These are phyloP conservation scores for Remorina albescens DNA, from an alignment of 2,797 vertebrate genomes.

Conservation along the genomic window DNA sequence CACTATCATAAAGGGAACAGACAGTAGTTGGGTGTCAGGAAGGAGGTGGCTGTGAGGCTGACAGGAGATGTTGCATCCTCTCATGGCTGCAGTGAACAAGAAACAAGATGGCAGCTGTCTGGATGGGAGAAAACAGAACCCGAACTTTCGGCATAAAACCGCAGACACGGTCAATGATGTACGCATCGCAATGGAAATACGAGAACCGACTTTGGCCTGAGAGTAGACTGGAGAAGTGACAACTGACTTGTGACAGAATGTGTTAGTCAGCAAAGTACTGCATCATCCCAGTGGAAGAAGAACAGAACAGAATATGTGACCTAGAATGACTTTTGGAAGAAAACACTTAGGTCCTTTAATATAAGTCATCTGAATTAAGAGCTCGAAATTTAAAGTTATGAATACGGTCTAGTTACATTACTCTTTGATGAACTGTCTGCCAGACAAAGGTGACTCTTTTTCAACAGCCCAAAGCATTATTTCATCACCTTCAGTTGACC, in stretches of 20 bases:
- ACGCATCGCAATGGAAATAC: slow-evolving; percentile 38
- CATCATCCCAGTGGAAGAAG: slow-evolving; percentile 6
- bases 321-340: slow-evolving; percentile 12
- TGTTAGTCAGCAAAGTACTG: slow-evolving; percentile 25
- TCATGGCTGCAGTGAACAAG: slow-evolving; percentile 49
- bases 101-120: slow-evolving; percentile 66
- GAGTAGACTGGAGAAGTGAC: slow-evolving; percentile 37
- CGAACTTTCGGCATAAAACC: slow-evolving; percentile 16
- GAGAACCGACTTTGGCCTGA: slow-evolving; percentile 41
- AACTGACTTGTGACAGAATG: slow-evolving; percentile 45
- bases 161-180: slow-evolving; percentile 39
- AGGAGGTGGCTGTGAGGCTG: slow-evolving; percentile 40
- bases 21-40: slow-evolving; percentile 57
- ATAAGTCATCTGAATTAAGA: slow-evolving; percentile 15
- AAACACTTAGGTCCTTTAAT: slow-evolving; percentile 17
- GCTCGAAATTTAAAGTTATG: slow-evolving; percentile 27
- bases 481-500: slow-evolving; percentile 19
- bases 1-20: slow-evolving; percentile 33
- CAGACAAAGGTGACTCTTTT: slow-evolving; percentile 27
- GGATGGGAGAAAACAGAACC: slow-evolving; percentile 39
- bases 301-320: slow-evolving; percentile 7
- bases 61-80: slow-evolving; percentile 57
- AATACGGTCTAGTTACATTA: slow-evolving; percentile 20
- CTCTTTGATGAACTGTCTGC: slow-evolving; percentile 29
- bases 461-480: slow-evolving; percentile 27